These are phyloP conservation scores for Morone chrysops DNA, from an alignment of 2,113 vertebrate genomes.

Conservation along the genomic window DNA sequence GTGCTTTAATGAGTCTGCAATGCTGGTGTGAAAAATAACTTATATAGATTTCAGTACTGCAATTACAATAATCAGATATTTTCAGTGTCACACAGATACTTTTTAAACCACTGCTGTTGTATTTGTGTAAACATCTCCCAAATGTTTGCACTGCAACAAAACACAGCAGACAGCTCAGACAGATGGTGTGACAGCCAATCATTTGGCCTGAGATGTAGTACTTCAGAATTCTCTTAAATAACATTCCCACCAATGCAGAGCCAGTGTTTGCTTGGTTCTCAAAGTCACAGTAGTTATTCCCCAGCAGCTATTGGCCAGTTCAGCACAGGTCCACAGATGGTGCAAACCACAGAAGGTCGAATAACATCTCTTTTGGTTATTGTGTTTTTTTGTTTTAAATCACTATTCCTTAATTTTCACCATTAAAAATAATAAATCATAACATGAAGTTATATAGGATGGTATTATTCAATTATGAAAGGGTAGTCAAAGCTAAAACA, in stretches of 20 bases:
- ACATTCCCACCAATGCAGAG: background rate
- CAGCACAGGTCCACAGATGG: background rate
- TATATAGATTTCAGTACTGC: constrained; percentile 2
- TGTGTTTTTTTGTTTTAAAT: background rate
- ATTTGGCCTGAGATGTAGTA: background rate
- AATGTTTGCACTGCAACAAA: background rate
- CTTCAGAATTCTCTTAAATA: background rate
- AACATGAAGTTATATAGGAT: background rate
- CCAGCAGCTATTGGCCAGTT: background rate
- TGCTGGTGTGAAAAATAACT: background rate
- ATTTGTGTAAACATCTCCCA: constrained; percentile 17
- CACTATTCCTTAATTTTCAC: background rate
- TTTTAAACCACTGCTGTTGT: background rate
- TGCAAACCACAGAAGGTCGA: background rate
- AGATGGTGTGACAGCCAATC: background rate
- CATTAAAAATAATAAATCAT: background rate
- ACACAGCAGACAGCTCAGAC: background rate
- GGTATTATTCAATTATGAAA: background rate
- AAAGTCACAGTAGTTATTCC: background rate
- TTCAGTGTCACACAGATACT: background rate
- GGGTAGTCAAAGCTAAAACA: too few species aligned
- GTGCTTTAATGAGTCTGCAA: background rate
- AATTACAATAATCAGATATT: constrained; percentile 1
- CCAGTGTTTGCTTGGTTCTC: background rate
- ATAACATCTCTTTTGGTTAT: background rate